Evolutionary conservation across 2,797 vertebrate species (phyloP), one percentile per base, ranked within the genome.

Genomic region (Arctocebus calabarensis): DNA sequence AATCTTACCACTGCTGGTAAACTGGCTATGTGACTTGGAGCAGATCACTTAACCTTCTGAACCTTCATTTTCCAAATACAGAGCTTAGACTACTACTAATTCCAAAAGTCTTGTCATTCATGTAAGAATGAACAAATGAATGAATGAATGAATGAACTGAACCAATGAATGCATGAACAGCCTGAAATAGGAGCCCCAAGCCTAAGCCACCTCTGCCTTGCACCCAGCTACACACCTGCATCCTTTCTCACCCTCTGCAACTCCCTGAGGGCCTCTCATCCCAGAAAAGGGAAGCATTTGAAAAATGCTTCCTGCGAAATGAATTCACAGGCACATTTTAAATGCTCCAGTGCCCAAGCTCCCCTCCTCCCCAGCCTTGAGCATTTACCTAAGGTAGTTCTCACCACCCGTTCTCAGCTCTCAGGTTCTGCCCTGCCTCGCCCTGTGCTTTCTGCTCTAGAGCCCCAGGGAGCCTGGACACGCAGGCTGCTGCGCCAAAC

Each of bases 251-350:
- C 16, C 22, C n/a, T 59, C 74, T 84, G 62, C 75, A 59, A 14
- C 40, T 82, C 45, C 59, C 20, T 17, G 57, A 61, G 43, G 55
- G 81, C 84, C 40, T 32, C 55, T 71, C 68, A 84, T 83, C 34
- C 45, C 2, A 0, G 62, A 71, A 90, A 74, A 85, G 62, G 59
- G 48, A 86, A 84, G 57, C 91, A 10, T 89, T 83, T 59, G 71
- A 96, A 71, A 89, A 91, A 34, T 11, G 25, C 61, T 92, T 74
- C 77, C 73, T 66, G 64, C 70, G 29, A 92, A 93, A 3, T 17
- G 61, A 96, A 88, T 88, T 70, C 45, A 89, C 62, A 64, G 64
- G 64, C 74, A 32, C 85, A 59, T 81, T 55, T 89, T 64, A 81
- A 75, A 84, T 29, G 86, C 77, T 59, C 11, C 32, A 62, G 71